These are phyloP conservation scores for Pristionchus exspectatus DNA, from an alignment of 2,888 invertebrate genomes.

Conservation along the genomic window DNA sequence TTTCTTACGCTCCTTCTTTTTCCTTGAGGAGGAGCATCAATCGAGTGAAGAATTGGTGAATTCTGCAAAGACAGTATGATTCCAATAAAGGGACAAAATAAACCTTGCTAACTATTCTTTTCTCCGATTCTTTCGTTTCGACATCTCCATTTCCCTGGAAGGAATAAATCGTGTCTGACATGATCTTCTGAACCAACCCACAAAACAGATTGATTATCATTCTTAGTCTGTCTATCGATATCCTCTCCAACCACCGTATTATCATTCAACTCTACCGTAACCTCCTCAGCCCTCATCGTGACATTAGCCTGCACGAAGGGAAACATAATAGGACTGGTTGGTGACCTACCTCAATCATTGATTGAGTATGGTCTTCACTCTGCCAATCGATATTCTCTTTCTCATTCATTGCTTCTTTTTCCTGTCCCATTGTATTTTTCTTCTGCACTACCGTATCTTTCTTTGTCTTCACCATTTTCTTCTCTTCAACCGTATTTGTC, in stretches of 20 bases:
- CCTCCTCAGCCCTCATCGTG: background rate
- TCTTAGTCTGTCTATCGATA: background rate
- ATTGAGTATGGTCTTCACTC: background rate
- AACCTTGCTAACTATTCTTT: background rate
- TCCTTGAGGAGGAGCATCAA: background rate
- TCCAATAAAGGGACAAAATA: background rate
- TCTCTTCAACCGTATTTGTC: background rate
- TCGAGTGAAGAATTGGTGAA: background rate
- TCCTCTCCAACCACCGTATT: background rate
- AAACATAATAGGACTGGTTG: background rate
- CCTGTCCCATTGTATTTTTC: background rate
- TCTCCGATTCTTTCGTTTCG: background rate
- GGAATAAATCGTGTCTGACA: too few relatives aligned
- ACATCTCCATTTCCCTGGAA: background rate
- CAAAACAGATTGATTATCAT: background rate
- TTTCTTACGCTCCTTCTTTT: background rate
- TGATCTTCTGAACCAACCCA: too few relatives aligned
- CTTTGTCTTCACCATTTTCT: background rate
- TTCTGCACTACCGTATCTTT: background rate
- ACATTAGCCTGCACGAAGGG: background rate
- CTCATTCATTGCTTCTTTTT: background rate
- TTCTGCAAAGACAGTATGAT: background rate
- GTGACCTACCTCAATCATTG: background rate
- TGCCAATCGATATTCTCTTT: background rate
- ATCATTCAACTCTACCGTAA: background rate